Conservation (phyloP, 1,140 invertebrate species). For the Macrocentrus cingulum region DNA sequence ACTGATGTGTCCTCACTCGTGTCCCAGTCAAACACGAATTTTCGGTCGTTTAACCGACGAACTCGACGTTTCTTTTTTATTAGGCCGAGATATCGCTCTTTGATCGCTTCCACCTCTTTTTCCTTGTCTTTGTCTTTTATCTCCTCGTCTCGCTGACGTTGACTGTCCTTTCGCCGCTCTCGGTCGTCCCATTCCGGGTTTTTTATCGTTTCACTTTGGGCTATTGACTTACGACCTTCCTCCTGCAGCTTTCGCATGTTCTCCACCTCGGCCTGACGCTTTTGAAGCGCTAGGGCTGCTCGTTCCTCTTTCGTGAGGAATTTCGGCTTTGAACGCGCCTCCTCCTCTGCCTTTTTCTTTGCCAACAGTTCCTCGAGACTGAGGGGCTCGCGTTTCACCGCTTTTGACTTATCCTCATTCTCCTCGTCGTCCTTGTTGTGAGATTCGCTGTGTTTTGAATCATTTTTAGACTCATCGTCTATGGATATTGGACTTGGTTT, state of each 20-base stretch:
- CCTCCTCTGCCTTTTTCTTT: slow-evolving; percentile 96
- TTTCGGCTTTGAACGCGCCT: slow-evolving; percentile 90
- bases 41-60: slow-evolving; percentile 92
- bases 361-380: slow-evolving; percentile 94
- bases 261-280: slow-evolving; percentile 84
- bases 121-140: slow-evolving; percentile 84
- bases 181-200: slow-evolving; percentile 17
- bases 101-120: slow-evolving; percentile 88
- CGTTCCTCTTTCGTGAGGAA: slow-evolving; percentile 97
- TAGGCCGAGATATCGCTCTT: slow-evolving; percentile 92
- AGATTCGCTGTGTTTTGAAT: slow-evolving; percentile 36
- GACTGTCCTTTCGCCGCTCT: slow-evolving; percentile 44
- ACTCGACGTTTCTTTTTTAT: slow-evolving; percentile 92
- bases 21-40: slow-evolving; percentile 99
- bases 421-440: slow-evolving; percentile 50
- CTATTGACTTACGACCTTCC: slow-evolving; percentile 68
- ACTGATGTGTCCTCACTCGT: slow-evolving; percentile 96
- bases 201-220: slow-evolving; percentile 14
- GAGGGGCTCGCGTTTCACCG: slow-evolving; percentile 81
- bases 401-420: slow-evolving; percentile 38
- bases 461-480: slow-evolving; percentile 55
- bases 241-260: slow-evolving; percentile 68
- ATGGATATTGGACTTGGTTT: slow-evolving; percentile 46
- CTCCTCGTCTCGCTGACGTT: slow-evolving; percentile 59
- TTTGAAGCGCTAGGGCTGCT: slow-evolving; percentile 82